Conservation (phyloP, 2,113 vertebrate species). For the Colaptes auratus region DNA sequence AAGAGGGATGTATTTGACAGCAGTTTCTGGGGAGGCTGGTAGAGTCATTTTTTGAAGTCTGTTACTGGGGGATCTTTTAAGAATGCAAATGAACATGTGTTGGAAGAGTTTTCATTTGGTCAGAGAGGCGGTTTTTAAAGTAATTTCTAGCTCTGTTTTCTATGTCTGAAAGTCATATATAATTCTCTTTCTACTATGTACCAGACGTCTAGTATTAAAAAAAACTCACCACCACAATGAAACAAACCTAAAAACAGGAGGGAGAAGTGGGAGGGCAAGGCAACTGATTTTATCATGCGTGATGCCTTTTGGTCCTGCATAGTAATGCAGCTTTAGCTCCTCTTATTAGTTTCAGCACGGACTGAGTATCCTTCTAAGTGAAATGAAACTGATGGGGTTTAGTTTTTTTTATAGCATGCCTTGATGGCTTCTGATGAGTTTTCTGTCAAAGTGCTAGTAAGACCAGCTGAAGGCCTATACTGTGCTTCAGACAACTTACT, state of each 20-base stretch:
- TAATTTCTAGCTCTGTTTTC: background rate
- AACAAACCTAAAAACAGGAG: background rate
- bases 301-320: background rate
- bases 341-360: background rate
- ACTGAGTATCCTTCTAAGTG: fast-evolving
- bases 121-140: background rate
- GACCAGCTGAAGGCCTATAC: background rate
- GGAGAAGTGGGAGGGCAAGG: background rate
- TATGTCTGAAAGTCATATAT: background rate
- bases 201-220: background rate
- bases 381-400: background rate
- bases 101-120: background rate
- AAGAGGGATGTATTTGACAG: background rate
- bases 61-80: background rate
- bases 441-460: background rate
- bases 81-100: background rate
- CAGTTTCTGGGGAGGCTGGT: background rate
- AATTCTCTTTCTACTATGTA: background rate
- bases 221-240: no score
- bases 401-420: background rate
- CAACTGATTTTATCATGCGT: background rate
- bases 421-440: background rate
- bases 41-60: background rate
- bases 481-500: background rate
- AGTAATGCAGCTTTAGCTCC: background rate